Evolutionary conservation across 2,113 vertebrate species (phyloP), one percentile per base, ranked within the genome.

Genomic region (Gobio gobio): DNA sequence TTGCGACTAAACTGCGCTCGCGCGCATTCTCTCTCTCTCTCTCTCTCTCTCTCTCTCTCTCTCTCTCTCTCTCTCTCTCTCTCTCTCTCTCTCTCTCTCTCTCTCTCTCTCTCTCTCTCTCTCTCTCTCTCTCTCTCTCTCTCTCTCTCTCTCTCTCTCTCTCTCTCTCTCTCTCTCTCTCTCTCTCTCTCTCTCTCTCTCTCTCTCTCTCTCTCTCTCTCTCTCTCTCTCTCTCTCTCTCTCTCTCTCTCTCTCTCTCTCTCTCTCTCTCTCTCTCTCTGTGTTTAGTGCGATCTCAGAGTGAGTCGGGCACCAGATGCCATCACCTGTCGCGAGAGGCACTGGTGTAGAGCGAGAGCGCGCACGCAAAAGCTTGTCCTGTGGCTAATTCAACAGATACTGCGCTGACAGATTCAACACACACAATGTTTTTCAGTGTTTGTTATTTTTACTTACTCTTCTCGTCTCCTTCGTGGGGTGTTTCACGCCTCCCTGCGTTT

Each of bases 41-140:
- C 75, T 51, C 66, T 61, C 56, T 84, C 75, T 36, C 85, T 87
- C 43, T 40, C 14, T 51, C 63, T 83, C 75, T 36, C 85, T 87
- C 43, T 40, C 14, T 51, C 63, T 83, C 75, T 36, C 85, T 87
- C 43, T 40, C 14, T 51, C 64, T 83, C 75, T 36, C 85, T 87
- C 43, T 36, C 33, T 83, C 75, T 54, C 66, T 61, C 56, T 84
- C 58, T 10, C 82, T 74, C 40, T 63, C 49, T 80, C 54, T n/a
- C 18, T 64, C 64, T 51, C 79, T 66, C 80, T 29, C 26, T 74
- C 76, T 66, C n/a, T 33, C 54, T 77, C 83, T 83, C 58, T 63
- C 66, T 51, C 22, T 77, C 56, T 74, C 24, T 36, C 75, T 36
- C 85, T 87, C 43, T 40, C 14, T 51, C 63, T 83, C 75, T 36